Evolutionary conservation across 1,140 invertebrate genomes (phyloP).

Genomic region (Drosophila novamexicana): DNA sequence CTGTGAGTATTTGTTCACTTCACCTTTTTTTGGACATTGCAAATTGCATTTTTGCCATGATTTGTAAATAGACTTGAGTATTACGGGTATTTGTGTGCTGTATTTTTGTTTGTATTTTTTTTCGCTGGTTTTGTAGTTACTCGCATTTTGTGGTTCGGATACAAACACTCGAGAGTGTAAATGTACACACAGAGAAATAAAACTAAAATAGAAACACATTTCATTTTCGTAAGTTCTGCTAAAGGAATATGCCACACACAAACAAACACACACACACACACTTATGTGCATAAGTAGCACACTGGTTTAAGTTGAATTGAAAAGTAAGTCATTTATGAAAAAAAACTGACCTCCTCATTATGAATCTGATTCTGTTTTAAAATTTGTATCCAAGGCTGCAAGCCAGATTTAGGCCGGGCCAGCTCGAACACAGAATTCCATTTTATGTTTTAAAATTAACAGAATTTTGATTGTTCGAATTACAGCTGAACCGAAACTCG

Average conservation of each 20-base stretch:
- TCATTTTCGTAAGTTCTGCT: conserved; percentile 77
- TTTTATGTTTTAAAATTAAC: too few species aligned
- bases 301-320: conserved; percentile 5
- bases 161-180: conserved; percentile 75
- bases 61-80: conserved; percentile 74
- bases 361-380: too few species aligned
- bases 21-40: conserved; percentile 40
- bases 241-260: conserved; percentile 56
- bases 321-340: background rate
- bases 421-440: too few species aligned
- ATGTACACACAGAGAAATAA: conserved; percentile 58
- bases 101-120: conserved; percentile 40
- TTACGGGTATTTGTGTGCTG: conserved; percentile 35
- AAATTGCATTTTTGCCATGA: conserved; percentile 76
- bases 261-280: conserved; percentile 27
- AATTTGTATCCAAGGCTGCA: too few species aligned
- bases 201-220: conserved; percentile 82
- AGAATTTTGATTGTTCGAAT: too few species aligned
- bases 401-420: too few species aligned
- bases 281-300: conserved; percentile 12
- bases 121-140: conserved; percentile 24
- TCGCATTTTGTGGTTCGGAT: conserved; percentile 39
- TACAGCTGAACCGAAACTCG: too few species aligned
- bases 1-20: conserved; percentile 46
- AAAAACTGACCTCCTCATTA: too few species aligned